Conservation (phyloP, 2,888 invertebrate genomes). For the Poecilus cupreus region DNA sequence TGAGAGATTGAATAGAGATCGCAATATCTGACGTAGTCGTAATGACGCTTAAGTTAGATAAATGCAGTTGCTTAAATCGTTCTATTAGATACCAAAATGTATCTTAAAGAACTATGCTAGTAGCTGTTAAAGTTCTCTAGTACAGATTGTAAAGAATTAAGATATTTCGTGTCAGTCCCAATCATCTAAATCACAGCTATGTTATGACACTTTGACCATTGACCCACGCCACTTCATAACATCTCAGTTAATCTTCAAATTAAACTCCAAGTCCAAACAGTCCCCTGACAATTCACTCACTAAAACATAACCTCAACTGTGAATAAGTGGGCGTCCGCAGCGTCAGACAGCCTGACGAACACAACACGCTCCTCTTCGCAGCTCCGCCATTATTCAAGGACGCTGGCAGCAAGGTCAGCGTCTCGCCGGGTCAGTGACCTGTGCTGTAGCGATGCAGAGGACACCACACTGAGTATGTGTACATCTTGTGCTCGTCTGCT, state of each 20-base stretch:
- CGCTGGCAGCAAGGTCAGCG: conserved; percentile 30
- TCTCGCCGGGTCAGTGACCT: conserved; percentile 51
- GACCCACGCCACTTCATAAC: not conserved
- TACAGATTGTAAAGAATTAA: not conserved
- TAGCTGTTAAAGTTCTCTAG: not conserved
- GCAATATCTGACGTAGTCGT: too few species aligned
- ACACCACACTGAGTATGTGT: not conserved
- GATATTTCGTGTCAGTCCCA: not conserved
- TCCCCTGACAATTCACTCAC: too few species aligned
- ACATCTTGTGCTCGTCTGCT: not conserved
- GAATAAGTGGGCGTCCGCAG: not conserved
- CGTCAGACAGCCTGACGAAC: not conserved
- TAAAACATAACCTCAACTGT: not conserved
- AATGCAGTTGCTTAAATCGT: too few species aligned
- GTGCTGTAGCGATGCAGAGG: not conserved
- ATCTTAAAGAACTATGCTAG: not conserved
- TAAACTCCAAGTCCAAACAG: not conserved
- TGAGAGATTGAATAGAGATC: too few species aligned
- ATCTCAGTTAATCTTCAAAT: not conserved
- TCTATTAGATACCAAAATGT: too few species aligned
- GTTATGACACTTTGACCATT: not conserved
- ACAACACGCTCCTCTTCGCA: not conserved
- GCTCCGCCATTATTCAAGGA: conserved; percentile 52
- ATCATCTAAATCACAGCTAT: not conserved
- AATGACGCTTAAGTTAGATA: too few species aligned